Evolutionary conservation across 30 jellyfish, hydroid and myxozoan genomes (phyloP).

Genomic region (Chironex yamaguchii): DNA sequence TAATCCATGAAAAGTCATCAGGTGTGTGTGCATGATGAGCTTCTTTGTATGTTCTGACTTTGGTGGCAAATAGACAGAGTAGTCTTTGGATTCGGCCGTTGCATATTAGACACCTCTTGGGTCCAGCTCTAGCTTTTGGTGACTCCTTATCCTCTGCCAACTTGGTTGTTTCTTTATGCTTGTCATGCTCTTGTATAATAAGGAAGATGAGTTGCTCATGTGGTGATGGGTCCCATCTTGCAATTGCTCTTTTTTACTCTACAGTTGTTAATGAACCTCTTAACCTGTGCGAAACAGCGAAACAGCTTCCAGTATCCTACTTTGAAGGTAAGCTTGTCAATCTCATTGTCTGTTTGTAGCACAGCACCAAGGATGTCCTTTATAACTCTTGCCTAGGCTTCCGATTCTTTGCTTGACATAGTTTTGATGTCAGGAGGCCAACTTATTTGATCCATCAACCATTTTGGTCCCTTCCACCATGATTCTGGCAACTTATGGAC

Average conservation of each 20-base stretch:
- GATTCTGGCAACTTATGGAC: not conserved
- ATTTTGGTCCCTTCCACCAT: slow-evolving; percentile 52
- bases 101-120: slow-evolving; percentile 16
- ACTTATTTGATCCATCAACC: slow-evolving; percentile 18
- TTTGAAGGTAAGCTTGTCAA: slow-evolving; percentile 8
- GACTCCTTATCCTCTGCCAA: slow-evolving; percentile 23
- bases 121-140: slow-evolving; percentile 33
- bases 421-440: slow-evolving; percentile 60
- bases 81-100: slow-evolving; percentile 66
- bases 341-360: not conserved
- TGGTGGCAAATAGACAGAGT: slow-evolving; percentile 66
- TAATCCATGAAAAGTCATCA: slow-evolving; percentile 64
- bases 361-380: slow-evolving; percentile 46
- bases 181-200: slow-evolving; percentile 28
- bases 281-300: slow-evolving; percentile 52
- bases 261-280: slow-evolving; percentile 55
- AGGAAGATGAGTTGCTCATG: slow-evolving; percentile 2
- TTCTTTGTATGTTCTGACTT: slow-evolving; percentile 10
- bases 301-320: slow-evolving; percentile 11
- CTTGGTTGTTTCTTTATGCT: slow-evolving; percentile 10
- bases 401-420: slow-evolving; percentile 23
- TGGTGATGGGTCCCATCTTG: slow-evolving; percentile 51
- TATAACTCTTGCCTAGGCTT: slow-evolving; percentile 32
- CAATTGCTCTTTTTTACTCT: not conserved
- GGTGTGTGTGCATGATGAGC: slow-evolving; percentile 38